Conservation (phyloP, 2,797 vertebrate genomes). For the Natrix natrix region DNA sequence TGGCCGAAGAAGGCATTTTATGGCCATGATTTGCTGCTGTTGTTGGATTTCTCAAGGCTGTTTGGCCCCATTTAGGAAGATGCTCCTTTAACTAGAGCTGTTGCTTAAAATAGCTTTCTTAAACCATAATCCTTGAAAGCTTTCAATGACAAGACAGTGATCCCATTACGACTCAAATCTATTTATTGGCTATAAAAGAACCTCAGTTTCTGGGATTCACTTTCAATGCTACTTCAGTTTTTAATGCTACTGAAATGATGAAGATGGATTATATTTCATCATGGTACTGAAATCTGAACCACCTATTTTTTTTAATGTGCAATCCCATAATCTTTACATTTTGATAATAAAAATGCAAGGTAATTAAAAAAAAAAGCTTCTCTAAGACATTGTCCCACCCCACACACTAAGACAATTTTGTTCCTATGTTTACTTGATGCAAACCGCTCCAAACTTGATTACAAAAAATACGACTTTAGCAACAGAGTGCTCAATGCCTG, state of each 20-base stretch:
- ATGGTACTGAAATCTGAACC: neutral
- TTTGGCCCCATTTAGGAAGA: too few species aligned
- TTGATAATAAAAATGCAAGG: constrained; percentile 2
- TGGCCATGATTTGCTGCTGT: too few species aligned
- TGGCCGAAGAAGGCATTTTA: too few species aligned
- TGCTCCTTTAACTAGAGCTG: neutral
- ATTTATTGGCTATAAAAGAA: neutral
- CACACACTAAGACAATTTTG: neutral
- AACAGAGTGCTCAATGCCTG: too few species aligned
- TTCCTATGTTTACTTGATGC: neutral
- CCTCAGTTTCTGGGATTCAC: neutral
- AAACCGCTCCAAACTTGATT: too few species aligned
- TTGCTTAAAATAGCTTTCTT: neutral
- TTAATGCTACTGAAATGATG: neutral
- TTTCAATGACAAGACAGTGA: neutral
- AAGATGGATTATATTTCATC: neutral
- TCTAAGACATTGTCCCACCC: neutral
- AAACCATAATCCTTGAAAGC: neutral
- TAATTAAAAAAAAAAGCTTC: neutral
- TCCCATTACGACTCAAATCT: neutral
- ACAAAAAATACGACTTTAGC: too few species aligned
- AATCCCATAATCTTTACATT: neutral
- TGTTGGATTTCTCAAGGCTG: too few species aligned
- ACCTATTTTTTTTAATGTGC: neutral
- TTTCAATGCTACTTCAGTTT: neutral